phyloP scores from a whole-genome alignment of 2,113 vertebrate genomes.

The Etia nguti region DNA sequence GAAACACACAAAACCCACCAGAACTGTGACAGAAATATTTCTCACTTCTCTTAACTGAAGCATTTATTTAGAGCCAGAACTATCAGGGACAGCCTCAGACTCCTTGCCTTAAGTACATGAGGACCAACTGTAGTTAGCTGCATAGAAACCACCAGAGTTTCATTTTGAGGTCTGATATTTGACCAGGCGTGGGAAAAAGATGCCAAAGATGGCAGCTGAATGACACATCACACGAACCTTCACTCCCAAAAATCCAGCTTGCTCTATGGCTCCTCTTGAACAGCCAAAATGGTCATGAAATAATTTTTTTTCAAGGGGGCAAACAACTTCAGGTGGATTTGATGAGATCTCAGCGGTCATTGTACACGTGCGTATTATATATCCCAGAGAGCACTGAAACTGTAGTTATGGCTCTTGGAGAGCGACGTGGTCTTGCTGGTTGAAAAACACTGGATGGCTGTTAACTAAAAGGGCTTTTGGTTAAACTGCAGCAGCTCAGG shows the following conservation, averaged over 20 bases:
- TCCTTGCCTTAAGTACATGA: not conserved
- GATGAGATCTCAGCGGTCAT: not conserved
- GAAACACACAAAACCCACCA: accelerated
- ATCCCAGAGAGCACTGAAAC: not conserved
- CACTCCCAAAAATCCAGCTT: not conserved
- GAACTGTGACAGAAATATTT: not conserved
- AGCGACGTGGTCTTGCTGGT: not conserved
- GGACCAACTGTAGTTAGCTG: not conserved
- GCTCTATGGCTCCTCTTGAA: not conserved
- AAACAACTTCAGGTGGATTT: not conserved
- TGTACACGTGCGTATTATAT: not conserved
- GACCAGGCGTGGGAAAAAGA: accelerated
- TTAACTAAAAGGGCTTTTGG: not conserved
- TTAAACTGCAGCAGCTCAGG: not conserved
- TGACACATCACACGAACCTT: not conserved
- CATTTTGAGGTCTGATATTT: not conserved
- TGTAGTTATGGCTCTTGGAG: not conserved
- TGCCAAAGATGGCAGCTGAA: not conserved
- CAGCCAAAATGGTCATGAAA: not conserved
- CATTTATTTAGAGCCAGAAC: not conserved
- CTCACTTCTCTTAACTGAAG: not conserved
- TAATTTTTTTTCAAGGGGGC: not conserved
- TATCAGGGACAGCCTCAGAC: not conserved
- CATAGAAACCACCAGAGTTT: not conserved
- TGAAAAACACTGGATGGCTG: not conserved